Evolutionary conservation across 1,140 invertebrate genomes (phyloP), one percentile per base, ranked within the genome.

Genomic region (Drosophila asahinai): DNA sequence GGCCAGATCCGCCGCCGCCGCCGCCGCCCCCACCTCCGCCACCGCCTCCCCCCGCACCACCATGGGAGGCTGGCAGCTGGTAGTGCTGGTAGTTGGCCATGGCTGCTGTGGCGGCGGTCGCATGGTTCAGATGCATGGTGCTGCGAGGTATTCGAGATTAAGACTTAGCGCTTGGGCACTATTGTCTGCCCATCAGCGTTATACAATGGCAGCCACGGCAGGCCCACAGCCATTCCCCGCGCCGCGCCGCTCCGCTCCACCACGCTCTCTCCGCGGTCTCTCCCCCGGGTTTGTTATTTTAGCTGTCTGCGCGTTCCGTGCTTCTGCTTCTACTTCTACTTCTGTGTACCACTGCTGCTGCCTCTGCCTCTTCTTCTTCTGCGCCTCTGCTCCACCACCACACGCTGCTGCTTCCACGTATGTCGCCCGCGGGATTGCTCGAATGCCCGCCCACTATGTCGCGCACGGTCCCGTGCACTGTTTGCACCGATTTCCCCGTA

Each of bases 1-100:
- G 58, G 40, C 22, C 67, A 22, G 67, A 66, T 5, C 79, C 64
- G 0, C 80, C 60, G 25, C 77, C 77, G 9, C 58, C 64, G 9
- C 58, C 64, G 1, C 77, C 61, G 2, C 47, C 59, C 0, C 27
- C 49, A 7, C 64, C 58, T 11, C 60, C 75, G 1, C 81, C 77
- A 2, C 63, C 61, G 5, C 47, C 42, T 3, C 62, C 55, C 1
- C 71, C 74, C 0, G 59, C 78, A 2, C 64, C 84, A 22, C 83
- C 70, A 36, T 92, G 91, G 27, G 81, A 91, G 19, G 67, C 49
- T 43, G 91, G 66, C 47, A 92, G 78, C 67, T 92, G 91, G 62
- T 92, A 92, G 64, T 92, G 91, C 68, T 92, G 91, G 66, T 92
- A 92, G 55, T 91, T 92, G 49, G 91, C 86, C 90, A 92, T 92